Conservation (phyloP, 1,140 invertebrate genomes). For the Lepidurus packardi region DNA sequence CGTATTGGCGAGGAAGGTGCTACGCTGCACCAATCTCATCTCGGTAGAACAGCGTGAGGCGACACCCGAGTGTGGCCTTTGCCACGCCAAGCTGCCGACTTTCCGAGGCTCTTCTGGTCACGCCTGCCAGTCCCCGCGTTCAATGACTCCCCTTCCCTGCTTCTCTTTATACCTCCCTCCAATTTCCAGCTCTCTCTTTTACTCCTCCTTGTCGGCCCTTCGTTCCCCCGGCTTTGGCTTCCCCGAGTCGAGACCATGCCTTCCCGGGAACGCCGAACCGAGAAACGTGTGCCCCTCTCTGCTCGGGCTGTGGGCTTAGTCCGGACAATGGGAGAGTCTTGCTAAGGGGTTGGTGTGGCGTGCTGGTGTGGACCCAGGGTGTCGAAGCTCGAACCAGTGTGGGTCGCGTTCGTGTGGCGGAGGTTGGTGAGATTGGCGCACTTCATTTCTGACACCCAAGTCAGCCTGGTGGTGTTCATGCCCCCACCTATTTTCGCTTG, state of each 20-base stretch:
- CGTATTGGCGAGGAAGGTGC: slow-evolving; percentile 20
- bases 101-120: slow-evolving; percentile 19
- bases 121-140: slow-evolving; percentile 6
- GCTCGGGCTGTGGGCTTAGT: background rate
- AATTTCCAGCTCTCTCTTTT: background rate
- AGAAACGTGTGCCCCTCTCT: no score
- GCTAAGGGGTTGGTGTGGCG: slow-evolving; percentile 18
- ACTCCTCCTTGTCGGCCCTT: slow-evolving; percentile 9
- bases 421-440: slow-evolving; percentile 20
- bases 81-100: slow-evolving; percentile 20
- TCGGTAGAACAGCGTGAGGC: slow-evolving; percentile 20
- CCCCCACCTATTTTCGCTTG: slow-evolving; percentile 17
- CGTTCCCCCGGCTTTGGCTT: background rate
- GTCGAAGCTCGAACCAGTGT: slow-evolving; percentile 20
- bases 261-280: no score
- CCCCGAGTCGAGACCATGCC: no score
- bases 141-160: background rate
- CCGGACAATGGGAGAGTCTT: slow-evolving; percentile 7
- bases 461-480: slow-evolving; percentile 7
- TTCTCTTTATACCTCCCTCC: background rate
- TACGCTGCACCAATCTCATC: slow-evolving; percentile 21
- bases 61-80: slow-evolving; percentile 20
- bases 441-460: slow-evolving; percentile 21
- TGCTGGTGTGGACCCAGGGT: slow-evolving; percentile 17
- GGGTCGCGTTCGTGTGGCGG: slow-evolving; percentile 16